A percentile compares a stretch with the other conserved stretches of the same genome.
Conservation (phyloP, 2,888 invertebrate genomes). For the Habroteleia sp. region DNA sequence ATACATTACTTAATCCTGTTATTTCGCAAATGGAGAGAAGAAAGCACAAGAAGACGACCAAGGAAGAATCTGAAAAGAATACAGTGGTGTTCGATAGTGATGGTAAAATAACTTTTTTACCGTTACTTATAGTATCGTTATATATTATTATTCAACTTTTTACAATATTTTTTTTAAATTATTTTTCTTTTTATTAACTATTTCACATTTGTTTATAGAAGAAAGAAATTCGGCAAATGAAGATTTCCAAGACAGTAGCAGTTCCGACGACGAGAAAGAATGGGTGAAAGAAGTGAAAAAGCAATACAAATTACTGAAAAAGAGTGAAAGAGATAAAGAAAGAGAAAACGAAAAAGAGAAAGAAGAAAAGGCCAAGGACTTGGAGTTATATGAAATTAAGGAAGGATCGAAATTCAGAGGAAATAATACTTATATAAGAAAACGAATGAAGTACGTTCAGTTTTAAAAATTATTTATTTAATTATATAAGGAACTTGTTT, state of each 20-base stretch:
- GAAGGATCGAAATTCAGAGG: conserved; percentile 84
- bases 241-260: conserved; percentile 81
- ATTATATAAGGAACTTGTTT: conserved; percentile 48
- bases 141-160: no score
- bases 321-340: conserved; percentile 81
- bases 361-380: conserved; percentile 75
- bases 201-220: conserved; percentile 52
- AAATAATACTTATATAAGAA: conserved; percentile 77
- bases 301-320: conserved; percentile 86
- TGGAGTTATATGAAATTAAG: conserved; percentile 85
- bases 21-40: conserved; percentile 90
- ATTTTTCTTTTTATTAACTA: background rate
- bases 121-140: no score
- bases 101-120: conserved; percentile 68
- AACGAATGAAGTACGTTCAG: conserved; percentile 81
- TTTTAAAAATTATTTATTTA: background rate
- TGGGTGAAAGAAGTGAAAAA: conserved; percentile 91
- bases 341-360: conserved; percentile 69
- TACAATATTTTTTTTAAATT: no score
- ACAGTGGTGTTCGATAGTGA: conserved; percentile 82
- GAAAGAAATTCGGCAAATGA: conserved; percentile 77
- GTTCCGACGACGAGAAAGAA: conserved; percentile 91
- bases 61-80: conserved; percentile 77
- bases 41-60: conserved; percentile 84
- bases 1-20: conserved; percentile 92